Evolutionary conservation across 2,888 invertebrate species (phyloP).

Genomic region (Hipparchia sbordonii): DNA sequence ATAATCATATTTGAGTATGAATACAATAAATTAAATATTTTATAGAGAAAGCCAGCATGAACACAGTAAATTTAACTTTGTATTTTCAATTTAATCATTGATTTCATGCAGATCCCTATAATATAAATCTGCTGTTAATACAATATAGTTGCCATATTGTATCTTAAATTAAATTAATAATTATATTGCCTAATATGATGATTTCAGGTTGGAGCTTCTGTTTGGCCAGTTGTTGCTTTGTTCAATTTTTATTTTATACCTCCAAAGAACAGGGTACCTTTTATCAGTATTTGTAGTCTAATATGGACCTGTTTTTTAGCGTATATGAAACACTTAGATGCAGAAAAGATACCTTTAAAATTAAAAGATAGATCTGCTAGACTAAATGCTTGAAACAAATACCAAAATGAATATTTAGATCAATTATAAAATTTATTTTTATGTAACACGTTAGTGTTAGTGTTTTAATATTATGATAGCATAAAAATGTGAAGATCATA

Average conservation of each 20-base stretch:
- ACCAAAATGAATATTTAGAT: background rate
- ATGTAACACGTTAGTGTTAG: background rate
- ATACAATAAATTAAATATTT: no score
- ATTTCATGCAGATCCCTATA: no score
- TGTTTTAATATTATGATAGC: background rate
- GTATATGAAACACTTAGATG: conserved; percentile 88
- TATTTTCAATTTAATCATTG: no score
- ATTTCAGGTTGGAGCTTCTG: conserved; percentile 85
- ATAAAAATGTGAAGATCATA: background rate
- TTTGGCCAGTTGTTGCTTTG: conserved; percentile 90
- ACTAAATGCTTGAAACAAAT: conserved; percentile 4
- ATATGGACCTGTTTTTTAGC: conserved; percentile 91
- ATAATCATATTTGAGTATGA: no score
- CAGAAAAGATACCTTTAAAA: conserved; percentile 53
- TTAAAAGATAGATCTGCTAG: conserved; percentile 16
- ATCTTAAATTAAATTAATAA: no score
- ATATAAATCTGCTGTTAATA: no score
- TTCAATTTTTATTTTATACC: conserved; percentile 88
- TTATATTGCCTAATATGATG: conserved; percentile 9
- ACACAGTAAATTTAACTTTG: no score
- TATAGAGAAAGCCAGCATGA: no score
- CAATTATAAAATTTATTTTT: background rate
- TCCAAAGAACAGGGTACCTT: conserved; percentile 89
- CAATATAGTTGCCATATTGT: no score
- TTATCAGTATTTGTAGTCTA: conserved; percentile 89